Evolutionary conservation across 23 tunicate species (phyloP).

Genomic region (Halocynthia aurantium): DNA sequence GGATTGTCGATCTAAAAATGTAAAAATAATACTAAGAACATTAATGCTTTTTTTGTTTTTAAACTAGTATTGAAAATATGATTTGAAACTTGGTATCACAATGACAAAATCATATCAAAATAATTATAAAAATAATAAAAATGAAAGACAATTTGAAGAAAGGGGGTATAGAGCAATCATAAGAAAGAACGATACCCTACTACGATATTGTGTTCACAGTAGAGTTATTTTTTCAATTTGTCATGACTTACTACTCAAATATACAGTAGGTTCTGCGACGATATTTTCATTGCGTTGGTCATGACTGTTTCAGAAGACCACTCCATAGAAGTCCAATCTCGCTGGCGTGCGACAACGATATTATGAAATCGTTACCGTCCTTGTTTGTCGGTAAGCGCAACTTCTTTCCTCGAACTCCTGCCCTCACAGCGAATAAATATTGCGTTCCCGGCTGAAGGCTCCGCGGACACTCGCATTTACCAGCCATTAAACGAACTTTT

Average conservation of each 20-base stretch:
- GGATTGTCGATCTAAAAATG: neutral
- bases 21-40: neutral
- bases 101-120: neutral
- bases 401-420: neutral
- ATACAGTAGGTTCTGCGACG: too few relatives aligned
- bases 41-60: neutral
- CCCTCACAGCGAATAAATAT: neutral
- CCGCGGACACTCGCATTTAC: conserved; percentile 1
- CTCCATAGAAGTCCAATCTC: neutral
- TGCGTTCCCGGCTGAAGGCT: neutral
- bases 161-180: neutral
- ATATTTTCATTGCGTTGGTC: too few relatives aligned
- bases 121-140: neutral
- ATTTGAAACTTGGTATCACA: neutral
- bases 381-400: neutral
- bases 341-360: neutral
- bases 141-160: neutral
- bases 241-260: too few relatives aligned
- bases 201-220: too few relatives aligned
- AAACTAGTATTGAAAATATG: neutral
- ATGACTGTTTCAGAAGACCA: neutral
- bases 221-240: too few relatives aligned
- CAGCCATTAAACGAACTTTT: neutral
- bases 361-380: neutral
- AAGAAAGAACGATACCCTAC: neutral